Evolutionary conservation across 2,113 vertebrate genomes (phyloP), one percentile per base, ranked within the genome.

Genomic region (Chionodraco myersi): DNA sequence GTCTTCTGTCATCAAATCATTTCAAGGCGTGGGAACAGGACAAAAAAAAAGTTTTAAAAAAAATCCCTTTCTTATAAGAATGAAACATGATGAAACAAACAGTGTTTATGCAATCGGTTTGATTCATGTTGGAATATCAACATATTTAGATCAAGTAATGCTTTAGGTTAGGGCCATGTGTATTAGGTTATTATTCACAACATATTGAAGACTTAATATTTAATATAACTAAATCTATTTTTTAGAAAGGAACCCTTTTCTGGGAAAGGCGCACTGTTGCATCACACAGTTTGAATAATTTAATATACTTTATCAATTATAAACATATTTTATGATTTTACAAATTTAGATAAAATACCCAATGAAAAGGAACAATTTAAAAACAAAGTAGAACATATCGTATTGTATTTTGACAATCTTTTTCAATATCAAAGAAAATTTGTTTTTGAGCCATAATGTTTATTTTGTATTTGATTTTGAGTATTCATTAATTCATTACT

Each of bases 1-100:
- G 8, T 67, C 51, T 60, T 75, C 52, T 74, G 59, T 68, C 64
- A 66, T 34, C 10, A 61, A 72, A 81, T 16, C 6, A 77, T 82
- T 85, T 82, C 52, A 61, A 83, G 45, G 62, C 52, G 6, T 26
- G 14, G 41, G 48, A 75, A 62, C 30, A n/a, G 5, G 3, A 16
- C 34, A 15, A 4, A 74, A 71, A 71, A 70, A 83, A 51, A 52
- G 18, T 41, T 18, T 14, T 23, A 36, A 78, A 78, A 21, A 18
- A 47, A 78, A 75, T 75, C 66, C 57, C 47, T 63, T 54, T 75
- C 47, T 75, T 65, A 84, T 68, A 62, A 71, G 48, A 80, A 58
- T 48, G n/a, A 64, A 57, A 79, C 69, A 59, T 11, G 53, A 83
- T 77, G 59, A 72, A 73, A 64, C 10, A 49, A 74, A 78, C 9